phyloP scores from a whole-genome alignment of 2,797 vertebrate species.

The Otus scops region DNA sequence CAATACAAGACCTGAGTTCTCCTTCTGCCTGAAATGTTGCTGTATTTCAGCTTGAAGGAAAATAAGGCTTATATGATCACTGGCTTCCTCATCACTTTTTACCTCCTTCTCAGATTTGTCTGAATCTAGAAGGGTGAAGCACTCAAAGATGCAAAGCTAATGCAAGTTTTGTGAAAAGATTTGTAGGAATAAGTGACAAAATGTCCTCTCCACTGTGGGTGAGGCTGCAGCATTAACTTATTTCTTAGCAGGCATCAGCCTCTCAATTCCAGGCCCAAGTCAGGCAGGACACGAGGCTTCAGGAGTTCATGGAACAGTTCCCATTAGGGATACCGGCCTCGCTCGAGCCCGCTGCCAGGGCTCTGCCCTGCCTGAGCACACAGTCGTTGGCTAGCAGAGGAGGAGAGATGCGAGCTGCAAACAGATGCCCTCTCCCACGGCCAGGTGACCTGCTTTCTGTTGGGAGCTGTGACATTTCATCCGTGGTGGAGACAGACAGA shows the following conservation, averaged over 20 bases:
- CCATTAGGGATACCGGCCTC: background rate
- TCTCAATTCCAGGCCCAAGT: background rate
- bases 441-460: background rate
- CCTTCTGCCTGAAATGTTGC: background rate
- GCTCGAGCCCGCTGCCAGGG: background rate
- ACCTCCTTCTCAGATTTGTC: background rate
- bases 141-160: background rate
- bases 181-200: background rate
- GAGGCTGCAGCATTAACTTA: background rate
- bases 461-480: background rate
- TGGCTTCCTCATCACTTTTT: background rate
- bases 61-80: background rate
- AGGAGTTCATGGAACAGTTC: accelerated
- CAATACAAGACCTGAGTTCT: background rate
- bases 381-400: background rate
- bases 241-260: background rate
- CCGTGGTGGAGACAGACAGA: background rate
- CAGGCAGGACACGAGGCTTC: background rate
- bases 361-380: background rate
- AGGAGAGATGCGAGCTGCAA: background rate
- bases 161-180: background rate
- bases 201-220: background rate
- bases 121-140: background rate
- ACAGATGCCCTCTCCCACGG: background rate
- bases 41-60: background rate